Percentiles rank a stretch among this genome's conserved stretches.
Conservation (phyloP, 2,113 vertebrate species). For the Cheirogaleus medius region DNA sequence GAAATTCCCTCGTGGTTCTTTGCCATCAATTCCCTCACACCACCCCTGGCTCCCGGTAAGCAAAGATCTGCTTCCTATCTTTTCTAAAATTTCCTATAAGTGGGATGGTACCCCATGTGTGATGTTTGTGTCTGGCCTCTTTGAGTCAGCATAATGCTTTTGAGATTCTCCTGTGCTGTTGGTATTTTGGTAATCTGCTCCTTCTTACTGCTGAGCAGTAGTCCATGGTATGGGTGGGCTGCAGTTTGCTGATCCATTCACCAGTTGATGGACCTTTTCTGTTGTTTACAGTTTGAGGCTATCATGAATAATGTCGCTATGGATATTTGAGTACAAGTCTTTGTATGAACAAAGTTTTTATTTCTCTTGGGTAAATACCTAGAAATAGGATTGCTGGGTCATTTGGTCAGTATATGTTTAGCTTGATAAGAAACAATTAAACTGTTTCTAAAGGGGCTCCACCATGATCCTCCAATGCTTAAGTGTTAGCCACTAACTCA, state of each 20-base stretch:
- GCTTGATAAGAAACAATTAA: not conserved
- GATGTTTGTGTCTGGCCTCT: not conserved
- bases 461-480: not conserved
- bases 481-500: not conserved
- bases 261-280: not conserved
- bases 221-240: not conserved
- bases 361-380: not conserved
- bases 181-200: not conserved
- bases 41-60: not conserved
- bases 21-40: not conserved
- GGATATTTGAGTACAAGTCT: not conserved
- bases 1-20: not conserved
- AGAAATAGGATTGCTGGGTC: not conserved
- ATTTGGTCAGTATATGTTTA: not conserved
- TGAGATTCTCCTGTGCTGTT: not conserved
- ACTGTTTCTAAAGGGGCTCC: not conserved
- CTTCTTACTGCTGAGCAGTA: not conserved
- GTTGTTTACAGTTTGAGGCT: not conserved
- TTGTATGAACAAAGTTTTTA: not conserved
- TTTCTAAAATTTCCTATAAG: not conserved
- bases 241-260: not conserved
- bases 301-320: not conserved
- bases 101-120: not conserved
- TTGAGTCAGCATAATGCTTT: not conserved
- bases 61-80: not conserved